Evolutionary conservation across 1,140 invertebrate genomes (phyloP).

Genomic region (Rhopalosiphum padi): DNA sequence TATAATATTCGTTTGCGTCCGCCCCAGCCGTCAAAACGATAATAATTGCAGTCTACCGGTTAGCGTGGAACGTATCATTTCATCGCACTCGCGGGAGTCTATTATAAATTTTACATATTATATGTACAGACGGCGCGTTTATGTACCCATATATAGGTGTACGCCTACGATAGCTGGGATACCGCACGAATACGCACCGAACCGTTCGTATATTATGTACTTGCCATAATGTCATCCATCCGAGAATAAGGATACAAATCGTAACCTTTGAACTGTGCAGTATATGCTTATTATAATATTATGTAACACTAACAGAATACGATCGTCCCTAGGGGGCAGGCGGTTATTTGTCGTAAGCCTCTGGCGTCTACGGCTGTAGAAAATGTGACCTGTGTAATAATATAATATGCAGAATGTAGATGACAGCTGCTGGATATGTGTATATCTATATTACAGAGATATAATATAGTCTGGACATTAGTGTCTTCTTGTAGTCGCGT

Average conservation of each 20-base stretch:
- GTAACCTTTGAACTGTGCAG: background rate
- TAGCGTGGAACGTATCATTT: background rate
- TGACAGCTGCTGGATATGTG: background rate
- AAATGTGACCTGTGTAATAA: background rate
- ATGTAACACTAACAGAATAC: background rate
- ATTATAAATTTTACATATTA: background rate
- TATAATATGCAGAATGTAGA: background rate
- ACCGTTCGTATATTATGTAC: background rate
- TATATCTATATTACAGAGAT: background rate
- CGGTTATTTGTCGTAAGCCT: background rate
- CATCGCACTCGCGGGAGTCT: background rate
- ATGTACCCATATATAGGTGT: background rate
- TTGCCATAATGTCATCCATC: background rate
- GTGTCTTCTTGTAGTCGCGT: background rate
- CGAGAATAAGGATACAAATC: background rate
- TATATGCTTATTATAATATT: background rate
- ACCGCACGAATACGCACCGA: background rate
- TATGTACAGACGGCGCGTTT: background rate
- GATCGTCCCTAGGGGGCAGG: background rate
- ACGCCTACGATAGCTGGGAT: background rate
- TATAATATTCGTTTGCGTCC: constrained; percentile 7
- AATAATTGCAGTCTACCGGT: constrained; percentile 39
- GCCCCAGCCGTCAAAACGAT: constrained; percentile 26
- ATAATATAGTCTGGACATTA: background rate
- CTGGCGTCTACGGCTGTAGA: background rate